Conservation (phyloP, 1,140 invertebrate species). For the Eulimnadia texana region DNA sequence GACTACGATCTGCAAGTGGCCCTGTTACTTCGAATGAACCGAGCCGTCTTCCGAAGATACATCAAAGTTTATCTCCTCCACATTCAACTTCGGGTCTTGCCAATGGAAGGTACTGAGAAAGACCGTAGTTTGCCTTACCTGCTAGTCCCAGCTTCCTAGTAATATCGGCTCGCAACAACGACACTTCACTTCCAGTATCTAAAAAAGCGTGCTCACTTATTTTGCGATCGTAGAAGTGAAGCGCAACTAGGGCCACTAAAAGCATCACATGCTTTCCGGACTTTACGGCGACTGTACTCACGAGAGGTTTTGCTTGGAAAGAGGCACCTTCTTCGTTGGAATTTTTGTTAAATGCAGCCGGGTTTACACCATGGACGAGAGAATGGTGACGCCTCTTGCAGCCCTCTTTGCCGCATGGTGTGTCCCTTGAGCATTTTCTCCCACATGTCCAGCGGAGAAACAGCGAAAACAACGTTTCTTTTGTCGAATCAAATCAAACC, state of each 20-base stretch:
- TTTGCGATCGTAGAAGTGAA: neutral
- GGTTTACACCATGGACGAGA: no score
- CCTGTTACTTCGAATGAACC: neutral
- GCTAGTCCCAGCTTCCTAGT: neutral
- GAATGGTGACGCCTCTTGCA: no score
- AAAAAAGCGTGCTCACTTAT: neutral
- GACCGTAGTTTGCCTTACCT: neutral
- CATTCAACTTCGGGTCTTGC: neutral
- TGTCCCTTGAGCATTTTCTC: no score
- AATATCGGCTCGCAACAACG: neutral
- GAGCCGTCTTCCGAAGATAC: neutral
- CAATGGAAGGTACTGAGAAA: neutral
- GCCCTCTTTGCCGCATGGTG: no score
- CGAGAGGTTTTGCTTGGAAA: neutral
- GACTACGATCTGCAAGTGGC: neutral
- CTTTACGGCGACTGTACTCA: neutral
- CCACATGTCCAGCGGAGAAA: no score
- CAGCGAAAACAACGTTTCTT: no score
- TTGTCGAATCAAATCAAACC: no score
- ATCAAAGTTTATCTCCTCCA: neutral
- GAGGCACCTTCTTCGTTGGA: no score
- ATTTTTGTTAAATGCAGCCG: neutral
- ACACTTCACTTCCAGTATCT: constrained; percentile 1
- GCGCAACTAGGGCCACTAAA: neutral
- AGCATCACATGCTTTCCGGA: neutral